A percentile compares a stretch with the other conserved stretches of the same genome.
These are phyloP conservation scores for Cichlasoma orientale DNA, from an alignment of 2,797 vertebrate species.

Conservation along the genomic window DNA sequence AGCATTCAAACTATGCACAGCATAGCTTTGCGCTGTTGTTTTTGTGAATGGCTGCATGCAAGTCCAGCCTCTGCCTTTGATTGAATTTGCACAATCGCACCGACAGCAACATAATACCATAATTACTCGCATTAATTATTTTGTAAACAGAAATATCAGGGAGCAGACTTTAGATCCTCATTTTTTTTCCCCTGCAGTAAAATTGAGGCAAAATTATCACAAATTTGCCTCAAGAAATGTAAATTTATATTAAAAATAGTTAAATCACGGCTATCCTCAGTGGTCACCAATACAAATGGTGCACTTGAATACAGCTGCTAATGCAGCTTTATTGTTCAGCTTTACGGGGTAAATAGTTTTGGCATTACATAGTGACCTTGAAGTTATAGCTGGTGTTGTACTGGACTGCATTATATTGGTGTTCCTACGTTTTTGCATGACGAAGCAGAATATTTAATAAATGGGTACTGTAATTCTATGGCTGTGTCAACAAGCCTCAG, in stretches of 20 bases:
- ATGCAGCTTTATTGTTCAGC: neutral
- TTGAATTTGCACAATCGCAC: neutral
- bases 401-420: neutral
- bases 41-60: conserved; percentile 1
- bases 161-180: neutral
- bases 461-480: neutral
- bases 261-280: neutral
- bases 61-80: neutral
- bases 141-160: neutral
- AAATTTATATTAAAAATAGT: neutral
- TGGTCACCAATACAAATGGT: neutral
- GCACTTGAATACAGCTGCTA: neutral
- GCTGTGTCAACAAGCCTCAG: neutral
- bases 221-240: neutral
- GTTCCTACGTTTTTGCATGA: neutral
- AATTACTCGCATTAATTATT: neutral
- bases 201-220: neutral
- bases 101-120: neutral
- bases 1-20: neutral
- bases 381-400: neutral
- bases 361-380: neutral
- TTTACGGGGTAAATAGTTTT: neutral
- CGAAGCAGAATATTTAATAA: neutral
- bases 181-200: neutral
- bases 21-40: neutral